Evolutionary conservation across 2,113 vertebrate genomes (phyloP), one percentile per base, ranked within the genome.

Genomic region (Cettia cetti): DNA sequence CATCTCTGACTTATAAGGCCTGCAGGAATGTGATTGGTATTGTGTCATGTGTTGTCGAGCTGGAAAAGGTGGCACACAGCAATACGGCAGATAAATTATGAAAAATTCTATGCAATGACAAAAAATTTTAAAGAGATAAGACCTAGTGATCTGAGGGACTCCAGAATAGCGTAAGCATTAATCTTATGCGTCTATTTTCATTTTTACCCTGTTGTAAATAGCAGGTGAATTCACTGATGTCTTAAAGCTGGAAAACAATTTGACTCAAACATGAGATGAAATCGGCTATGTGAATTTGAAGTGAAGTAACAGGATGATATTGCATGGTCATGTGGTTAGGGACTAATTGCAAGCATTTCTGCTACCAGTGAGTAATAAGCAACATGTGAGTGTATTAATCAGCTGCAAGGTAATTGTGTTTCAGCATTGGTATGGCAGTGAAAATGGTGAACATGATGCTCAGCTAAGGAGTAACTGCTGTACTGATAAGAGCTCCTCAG

Each of bases 11-110:
- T 50, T 69, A 31, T 1, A 40, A 80, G 16, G 10, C 44, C 24
- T 72, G 22, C 22, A 76, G 63, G 28, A 77, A 35, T 33, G 24
- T 60, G 12, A 44, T 82, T 90, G 59, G 13, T 61, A 21, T 22
- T 49, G 33, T 52, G 31, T 27, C 31, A 23, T 3, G 6, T 39
- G 11, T 30, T 57, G 13, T 57, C 83, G 35, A 42, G 33, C 44
- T 83, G 45, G 27, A 23, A 50, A 89, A 61, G 49, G 19, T 52
- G 50, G 19, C 5, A 1, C 0, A 0, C 72, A 79, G 42, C 26
- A 50, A 21, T 15, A 19, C 1, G 31, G 16, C 54, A 68, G 50
- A 44, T 53, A 7, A 80, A 37, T n/a, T 40, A 9, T 50, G 14
- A 76, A 86, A 86, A 83, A 28, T 40, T 45, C 22, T 52, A 28